phyloP scores from a whole-genome alignment of 92 coral and sea anemone species.

The Pocillopora grandis region DNA sequence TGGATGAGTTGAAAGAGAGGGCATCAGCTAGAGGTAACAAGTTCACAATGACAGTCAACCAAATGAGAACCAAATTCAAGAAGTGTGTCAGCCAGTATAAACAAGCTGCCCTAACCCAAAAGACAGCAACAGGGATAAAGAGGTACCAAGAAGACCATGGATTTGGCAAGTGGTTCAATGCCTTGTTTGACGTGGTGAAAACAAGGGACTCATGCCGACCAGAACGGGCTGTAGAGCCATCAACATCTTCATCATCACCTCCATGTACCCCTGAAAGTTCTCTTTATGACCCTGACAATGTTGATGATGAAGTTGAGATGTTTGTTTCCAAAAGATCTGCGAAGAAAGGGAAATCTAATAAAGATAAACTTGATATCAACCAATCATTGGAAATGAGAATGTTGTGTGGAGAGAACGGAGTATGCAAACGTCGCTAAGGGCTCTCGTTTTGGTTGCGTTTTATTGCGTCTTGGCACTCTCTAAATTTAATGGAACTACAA shows the following conservation, averaged over 20 bases:
- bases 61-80: constrained; percentile 22
- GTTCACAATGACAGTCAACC: constrained; percentile 38
- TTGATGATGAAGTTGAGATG: constrained; percentile 22
- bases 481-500: constrained; percentile 30
- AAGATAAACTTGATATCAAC: no score
- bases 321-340: constrained; percentile 27
- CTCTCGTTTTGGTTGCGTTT: background rate
- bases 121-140: no score
- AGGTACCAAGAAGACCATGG: constrained; percentile 32
- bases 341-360: constrained; percentile 22
- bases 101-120: no score
- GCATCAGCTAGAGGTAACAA: constrained; percentile 41
- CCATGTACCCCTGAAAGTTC: constrained; percentile 28
- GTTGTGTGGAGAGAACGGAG: no score
- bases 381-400: no score
- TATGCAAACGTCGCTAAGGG: no score
- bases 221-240: constrained; percentile 45
- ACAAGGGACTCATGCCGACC: constrained; percentile 41
- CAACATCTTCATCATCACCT: constrained; percentile 21
- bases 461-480: constrained; percentile 4
- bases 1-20: constrained; percentile 37
- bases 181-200: constrained; percentile 39
- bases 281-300: constrained; percentile 22
- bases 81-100: no score
- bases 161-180: constrained; percentile 63